These are phyloP conservation scores for Hydraecia micacea DNA, from an alignment of 2,888 invertebrate genomes.

Conservation along the genomic window DNA sequence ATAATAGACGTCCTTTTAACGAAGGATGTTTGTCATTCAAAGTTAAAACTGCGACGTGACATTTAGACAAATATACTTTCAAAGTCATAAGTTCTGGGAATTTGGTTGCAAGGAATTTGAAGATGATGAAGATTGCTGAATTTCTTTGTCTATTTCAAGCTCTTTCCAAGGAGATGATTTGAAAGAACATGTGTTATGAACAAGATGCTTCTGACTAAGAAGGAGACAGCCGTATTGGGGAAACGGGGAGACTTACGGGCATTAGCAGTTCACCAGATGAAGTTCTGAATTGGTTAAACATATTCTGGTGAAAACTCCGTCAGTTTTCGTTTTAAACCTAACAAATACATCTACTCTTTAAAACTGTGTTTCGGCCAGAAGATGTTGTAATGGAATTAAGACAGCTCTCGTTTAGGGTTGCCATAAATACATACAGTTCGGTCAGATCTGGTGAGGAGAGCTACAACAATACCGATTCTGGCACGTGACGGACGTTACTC, in stretches of 20 bases:
- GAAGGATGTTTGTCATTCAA: conserved; percentile 42
- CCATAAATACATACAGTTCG: conserved; percentile 65
- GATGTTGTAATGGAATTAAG: conserved; percentile 33
- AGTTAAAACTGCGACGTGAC: conserved; percentile 24
- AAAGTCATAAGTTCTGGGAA: conserved; percentile 38
- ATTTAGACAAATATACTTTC: conserved; percentile 33
- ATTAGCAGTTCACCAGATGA: not conserved
- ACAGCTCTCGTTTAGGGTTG: conserved; percentile 40
- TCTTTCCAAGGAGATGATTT: not conserved
- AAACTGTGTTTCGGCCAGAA: not conserved
- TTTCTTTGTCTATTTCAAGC: not conserved
- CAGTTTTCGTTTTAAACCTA: not conserved
- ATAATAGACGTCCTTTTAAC: conserved; percentile 42
- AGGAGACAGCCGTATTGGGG: not conserved
- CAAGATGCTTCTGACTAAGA: not conserved
- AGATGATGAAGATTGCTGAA: not conserved
- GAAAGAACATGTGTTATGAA: not conserved
- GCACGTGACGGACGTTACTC: conserved; percentile 68
- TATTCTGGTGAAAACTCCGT: not conserved
- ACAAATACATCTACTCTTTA: not conserved
- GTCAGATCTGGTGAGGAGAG: conserved; percentile 56
- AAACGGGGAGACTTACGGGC: conserved; percentile 11
- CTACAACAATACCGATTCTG: conserved; percentile 63
- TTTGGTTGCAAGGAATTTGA: conserved; percentile 27
- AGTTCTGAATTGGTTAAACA: not conserved